Evolutionary conservation across 2,888 invertebrate genomes (phyloP), one percentile per base, ranked within the genome.

Genomic region (Cartodere bifasciata): DNA sequence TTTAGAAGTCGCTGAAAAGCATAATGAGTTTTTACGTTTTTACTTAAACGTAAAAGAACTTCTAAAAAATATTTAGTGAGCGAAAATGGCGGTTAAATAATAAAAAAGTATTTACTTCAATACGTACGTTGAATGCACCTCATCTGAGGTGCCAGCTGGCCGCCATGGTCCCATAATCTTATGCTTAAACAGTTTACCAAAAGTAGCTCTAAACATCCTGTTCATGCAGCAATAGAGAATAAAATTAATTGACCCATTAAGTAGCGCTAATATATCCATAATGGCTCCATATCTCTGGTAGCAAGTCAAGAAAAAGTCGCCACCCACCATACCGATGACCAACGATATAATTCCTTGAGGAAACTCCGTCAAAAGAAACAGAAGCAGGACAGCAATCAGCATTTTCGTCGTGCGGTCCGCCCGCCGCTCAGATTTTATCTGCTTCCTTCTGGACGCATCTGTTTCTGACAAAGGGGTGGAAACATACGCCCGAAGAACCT

Each of bases 141-240:
- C 75, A 4, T 73, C 72, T 44, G 70, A 68, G 2, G 71, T 68
- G 4, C 70, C 69, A 1, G 67, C 58, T 1, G 70, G 64, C 36
- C 70, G 64, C 49, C 74, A 73, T 33, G 72, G 67, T 11, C 66
- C 65, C 37, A 77, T 56, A 16, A 72, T 68, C 34, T 66, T 68
- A n/a, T 73, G 73, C 38, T 72, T 66, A 50, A 87, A 75, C 46
- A 85, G 60, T 49, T 75, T 70, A 7, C 74, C 66, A 53, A 82
- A 86, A 2, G 82, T 82, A 43, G 72, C 74, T 10, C 94, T 70
- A 58, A 94, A 94, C 67, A 91, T 91, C 39, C 84, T 72, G 38
- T 88, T 90, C 92, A 94, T 92, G 30, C 84, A 71, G 51, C 91
- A 92, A 56, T 92, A 94, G 23, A 94, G 67, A 31, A 92, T 80